Conservation (phyloP, 2,113 vertebrate species). For the Halcyon malimbica region DNA sequence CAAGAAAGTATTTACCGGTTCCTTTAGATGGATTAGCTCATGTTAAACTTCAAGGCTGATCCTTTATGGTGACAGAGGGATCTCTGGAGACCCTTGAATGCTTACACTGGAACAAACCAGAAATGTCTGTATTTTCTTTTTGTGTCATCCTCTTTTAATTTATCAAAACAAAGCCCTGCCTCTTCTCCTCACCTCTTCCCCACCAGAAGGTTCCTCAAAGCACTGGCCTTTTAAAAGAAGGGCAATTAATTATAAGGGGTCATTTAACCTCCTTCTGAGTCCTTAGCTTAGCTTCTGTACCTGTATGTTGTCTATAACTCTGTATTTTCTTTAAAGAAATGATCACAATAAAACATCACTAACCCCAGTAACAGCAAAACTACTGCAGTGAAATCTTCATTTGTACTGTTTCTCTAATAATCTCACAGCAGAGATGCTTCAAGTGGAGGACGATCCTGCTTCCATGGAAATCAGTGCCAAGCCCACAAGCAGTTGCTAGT, state of each 20-base stretch:
- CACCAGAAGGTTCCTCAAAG: neutral
- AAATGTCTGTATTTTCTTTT: neutral
- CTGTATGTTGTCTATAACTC: neutral
- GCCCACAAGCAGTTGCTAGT: neutral
- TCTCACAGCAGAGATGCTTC: neutral
- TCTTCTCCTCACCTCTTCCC: neutral
- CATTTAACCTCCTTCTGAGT: neutral
- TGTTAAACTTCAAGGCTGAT: neutral
- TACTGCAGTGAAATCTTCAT: neutral
- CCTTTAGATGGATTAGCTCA: conserved; percentile 1
- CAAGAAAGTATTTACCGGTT: neutral
- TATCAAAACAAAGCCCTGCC: neutral
- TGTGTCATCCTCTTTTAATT: neutral
- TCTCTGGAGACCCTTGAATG: neutral
- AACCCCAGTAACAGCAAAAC: neutral
- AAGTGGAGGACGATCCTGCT: neutral
- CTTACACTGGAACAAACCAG: neutral
- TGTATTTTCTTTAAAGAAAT: neutral
- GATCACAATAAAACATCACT: neutral
- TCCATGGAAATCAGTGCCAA: neutral
- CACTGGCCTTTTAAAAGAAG: neutral
- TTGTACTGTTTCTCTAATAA: neutral
- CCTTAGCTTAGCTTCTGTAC: neutral
- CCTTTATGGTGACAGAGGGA: neutral
- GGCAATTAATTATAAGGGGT: neutral